Conservation (phyloP, 2,888 invertebrate genomes). For the Eupithecia insigniata region DNA sequence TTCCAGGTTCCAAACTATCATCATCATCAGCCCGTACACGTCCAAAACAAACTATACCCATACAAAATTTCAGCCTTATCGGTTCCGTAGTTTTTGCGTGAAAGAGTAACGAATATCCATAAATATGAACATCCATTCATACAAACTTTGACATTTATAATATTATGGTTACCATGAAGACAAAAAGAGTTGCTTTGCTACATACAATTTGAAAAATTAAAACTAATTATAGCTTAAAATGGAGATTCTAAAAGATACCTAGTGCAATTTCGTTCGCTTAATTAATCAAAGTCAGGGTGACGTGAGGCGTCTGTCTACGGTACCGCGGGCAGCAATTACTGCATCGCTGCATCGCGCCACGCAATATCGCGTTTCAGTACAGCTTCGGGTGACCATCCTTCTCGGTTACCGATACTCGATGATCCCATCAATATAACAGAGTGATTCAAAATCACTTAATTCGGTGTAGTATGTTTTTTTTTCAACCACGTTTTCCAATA, state of each 20-base stretch:
- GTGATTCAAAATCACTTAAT: not conserved
- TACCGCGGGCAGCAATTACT: constrained; percentile 53
- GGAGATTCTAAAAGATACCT: constrained; percentile 28
- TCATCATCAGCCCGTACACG: too few relatives aligned
- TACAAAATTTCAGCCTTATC: too few relatives aligned
- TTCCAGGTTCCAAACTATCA: too few relatives aligned
- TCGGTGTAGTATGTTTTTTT: not conserved
- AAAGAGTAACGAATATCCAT: too few relatives aligned
- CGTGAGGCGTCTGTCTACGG: constrained; percentile 44
- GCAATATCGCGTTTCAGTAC: constrained; percentile 69
- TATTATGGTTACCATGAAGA: not conserved
- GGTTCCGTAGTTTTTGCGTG: too few relatives aligned
- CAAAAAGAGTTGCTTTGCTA: not conserved
- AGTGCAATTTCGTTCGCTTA: constrained; percentile 43
- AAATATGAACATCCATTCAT: too few relatives aligned
- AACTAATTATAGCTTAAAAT: constrained; percentile 16
- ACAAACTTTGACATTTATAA: too few relatives aligned
- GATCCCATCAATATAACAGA: not conserved
- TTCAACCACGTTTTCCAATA: not conserved
- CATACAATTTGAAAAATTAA: not conserved
- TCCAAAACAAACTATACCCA: too few relatives aligned
- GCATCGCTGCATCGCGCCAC: constrained; percentile 64
- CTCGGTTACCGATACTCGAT: not conserved
- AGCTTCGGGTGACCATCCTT: constrained; percentile 38
- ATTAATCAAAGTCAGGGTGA: constrained; percentile 51